Base-by-base conservation (phyloP, 2,797 vertebrate genomes). In the Pseudocheirus occidentalis region DNA sequence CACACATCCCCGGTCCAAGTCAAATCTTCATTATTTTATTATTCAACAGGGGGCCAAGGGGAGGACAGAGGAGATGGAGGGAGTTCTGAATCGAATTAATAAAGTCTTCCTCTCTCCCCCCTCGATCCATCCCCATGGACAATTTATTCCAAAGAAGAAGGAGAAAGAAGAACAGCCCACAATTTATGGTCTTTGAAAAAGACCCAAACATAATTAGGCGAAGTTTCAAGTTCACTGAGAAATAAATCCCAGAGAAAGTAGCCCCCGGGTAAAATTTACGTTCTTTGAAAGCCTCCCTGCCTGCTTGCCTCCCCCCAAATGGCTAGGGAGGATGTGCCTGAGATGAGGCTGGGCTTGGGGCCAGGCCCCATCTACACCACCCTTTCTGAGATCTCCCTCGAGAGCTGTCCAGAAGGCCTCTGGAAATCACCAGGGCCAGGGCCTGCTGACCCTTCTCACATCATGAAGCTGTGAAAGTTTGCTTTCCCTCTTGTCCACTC, bases 131-230 rank as follows among this genome's bases (percentile, higher is more conserved):
- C 97, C 97, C 97, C 94, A 91, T 95, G 98, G 98, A 98, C 97
- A 98, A 97, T 98, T 98, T 98, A 98, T 98, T 98, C 98, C 96
- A 96, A 95, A 97, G 98, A 98, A 97, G 98, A 98, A 98, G 96
- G 96, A 97, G 95, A 96, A 96, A 97, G 97, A 96, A 97, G 95
- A 97, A 98, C 97, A 95, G 98, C 97, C 55, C 95, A 97, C 97
- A 96, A 98, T 98, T 98, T 98, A 98, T 96, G 97, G 94, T 96
- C 96, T 98, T 98, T 98, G 98, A 98, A 97, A 98, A 98, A 97
- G 96, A 98, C 98, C 98, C 98, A 98, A 98, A 96, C 1, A 5
- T 95, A 98, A 98, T 98, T 98, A 98, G 97, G 98, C 97, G 96
- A 98, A 98, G 98, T 98, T 98, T 98, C 94, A 95, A 92, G 96